Conservation (phyloP, 2,113 vertebrate species). For the Nasalis larvatus region DNA sequence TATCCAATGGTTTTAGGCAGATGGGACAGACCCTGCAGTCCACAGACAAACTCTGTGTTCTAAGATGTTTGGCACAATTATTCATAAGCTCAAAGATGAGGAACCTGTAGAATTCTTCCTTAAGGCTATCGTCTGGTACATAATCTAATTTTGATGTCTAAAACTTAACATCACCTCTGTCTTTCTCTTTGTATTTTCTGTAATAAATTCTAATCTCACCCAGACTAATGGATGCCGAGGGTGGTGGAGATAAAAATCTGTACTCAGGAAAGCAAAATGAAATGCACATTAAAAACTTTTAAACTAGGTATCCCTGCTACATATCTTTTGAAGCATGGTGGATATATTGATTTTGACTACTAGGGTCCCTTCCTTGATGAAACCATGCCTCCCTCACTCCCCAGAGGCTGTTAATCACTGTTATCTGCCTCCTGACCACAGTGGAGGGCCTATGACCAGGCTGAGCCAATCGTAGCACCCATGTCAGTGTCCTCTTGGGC, state of each 20-base stretch:
- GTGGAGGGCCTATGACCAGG: not conserved
- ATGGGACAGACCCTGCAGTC: no score
- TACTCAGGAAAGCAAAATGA: not conserved
- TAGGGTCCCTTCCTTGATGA: not conserved
- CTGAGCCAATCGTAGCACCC: not conserved
- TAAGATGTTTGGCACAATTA: not conserved
- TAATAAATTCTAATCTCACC: not conserved
- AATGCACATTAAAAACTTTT: not conserved
- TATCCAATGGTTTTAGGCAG: not conserved
- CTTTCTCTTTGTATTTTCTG: not conserved
- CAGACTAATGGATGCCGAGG: not conserved
- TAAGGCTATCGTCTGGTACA: fast-evolving
- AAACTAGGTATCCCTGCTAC: not conserved
- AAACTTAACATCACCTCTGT: not conserved
- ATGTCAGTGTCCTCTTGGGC: not conserved
- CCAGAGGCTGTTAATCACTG: not conserved
- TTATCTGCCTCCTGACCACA: not conserved
- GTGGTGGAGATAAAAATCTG: not conserved
- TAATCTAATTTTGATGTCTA: not conserved
- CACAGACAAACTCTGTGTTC: not conserved
- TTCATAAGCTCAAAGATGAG: not conserved
- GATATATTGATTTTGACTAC: not conserved
- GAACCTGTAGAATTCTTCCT: not conserved
- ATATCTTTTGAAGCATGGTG: not conserved
- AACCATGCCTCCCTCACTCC: not conserved